Evolutionary conservation across 2,888 invertebrate species (phyloP).

Genomic region (Herminia tarsipennalis): DNA sequence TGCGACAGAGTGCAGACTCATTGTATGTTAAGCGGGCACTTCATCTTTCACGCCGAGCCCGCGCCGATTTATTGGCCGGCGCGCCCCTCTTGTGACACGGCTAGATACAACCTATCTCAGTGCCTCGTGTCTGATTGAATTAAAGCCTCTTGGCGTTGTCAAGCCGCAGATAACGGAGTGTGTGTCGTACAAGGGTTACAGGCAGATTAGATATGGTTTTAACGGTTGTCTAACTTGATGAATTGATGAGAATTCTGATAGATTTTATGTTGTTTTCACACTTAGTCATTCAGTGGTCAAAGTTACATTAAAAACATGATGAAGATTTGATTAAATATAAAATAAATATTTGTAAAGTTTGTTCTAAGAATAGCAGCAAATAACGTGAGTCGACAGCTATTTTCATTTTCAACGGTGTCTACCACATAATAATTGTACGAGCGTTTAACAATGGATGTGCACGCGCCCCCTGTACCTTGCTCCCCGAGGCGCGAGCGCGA

Average conservation of each 20-base stretch:
- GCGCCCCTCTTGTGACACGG: constrained; percentile 75
- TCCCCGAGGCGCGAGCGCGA: constrained; percentile 66
- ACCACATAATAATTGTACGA: constrained; percentile 40
- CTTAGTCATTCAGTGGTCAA: neutral
- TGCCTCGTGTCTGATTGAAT: constrained; percentile 60
- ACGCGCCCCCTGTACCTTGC: constrained; percentile 40
- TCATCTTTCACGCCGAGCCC: constrained; percentile 76
- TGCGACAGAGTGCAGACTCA: constrained; percentile 76
- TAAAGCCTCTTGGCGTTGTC: constrained; percentile 61
- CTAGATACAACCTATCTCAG: constrained; percentile 58
- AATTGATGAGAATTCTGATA: constrained; percentile 15
- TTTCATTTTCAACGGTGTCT: constrained; percentile 29
- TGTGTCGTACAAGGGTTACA: constrained; percentile 45
- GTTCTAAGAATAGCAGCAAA: constrained; percentile 17
- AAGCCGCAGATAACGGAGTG: constrained; percentile 54
- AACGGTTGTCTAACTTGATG: constrained; percentile 44
- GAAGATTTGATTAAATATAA: neutral
- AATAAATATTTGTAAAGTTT: neutral
- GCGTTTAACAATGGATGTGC: constrained; percentile 50
- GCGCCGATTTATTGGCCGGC: constrained; percentile 80
- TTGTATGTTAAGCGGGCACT: constrained; percentile 85
- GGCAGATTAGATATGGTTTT: constrained; percentile 50
- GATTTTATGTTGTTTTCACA: neutral
- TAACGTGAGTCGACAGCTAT: constrained; percentile 33
- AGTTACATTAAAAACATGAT: neutral